These are phyloP conservation scores for Alca torda DNA, from an alignment of 2,797 vertebrate genomes.

Conservation along the genomic window DNA sequence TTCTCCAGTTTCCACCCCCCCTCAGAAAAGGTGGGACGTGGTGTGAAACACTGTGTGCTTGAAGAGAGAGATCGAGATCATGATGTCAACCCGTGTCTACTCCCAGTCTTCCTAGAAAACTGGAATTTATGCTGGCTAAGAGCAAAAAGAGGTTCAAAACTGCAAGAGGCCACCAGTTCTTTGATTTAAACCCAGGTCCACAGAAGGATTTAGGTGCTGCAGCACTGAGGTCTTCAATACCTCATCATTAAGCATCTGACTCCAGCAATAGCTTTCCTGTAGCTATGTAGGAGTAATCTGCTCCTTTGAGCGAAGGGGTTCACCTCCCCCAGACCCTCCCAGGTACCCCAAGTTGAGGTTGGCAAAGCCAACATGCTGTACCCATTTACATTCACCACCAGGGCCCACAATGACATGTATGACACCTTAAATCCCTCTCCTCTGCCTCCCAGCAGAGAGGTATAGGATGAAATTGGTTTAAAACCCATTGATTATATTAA, in stretches of 20 bases:
- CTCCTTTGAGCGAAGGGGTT: background rate
- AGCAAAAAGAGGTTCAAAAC: background rate
- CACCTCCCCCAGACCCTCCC: background rate
- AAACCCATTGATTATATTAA: background rate
- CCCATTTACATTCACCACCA: background rate
- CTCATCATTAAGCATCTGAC: background rate
- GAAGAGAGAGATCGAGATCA: background rate
- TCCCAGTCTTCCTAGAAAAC: background rate
- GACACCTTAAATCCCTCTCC: background rate
- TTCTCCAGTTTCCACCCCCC: background rate
- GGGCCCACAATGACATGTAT: accelerated
- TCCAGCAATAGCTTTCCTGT: background rate
- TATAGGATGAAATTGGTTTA: background rate
- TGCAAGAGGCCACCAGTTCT: background rate
- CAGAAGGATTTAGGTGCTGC: background rate
- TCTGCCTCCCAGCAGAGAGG: background rate
- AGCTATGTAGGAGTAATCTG: background rate
- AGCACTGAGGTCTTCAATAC: background rate
- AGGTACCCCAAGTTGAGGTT: background rate
- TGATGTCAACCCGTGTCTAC: background rate
- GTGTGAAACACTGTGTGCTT: background rate
- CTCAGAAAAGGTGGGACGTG: background rate
- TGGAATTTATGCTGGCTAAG: background rate
- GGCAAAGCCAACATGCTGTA: background rate
- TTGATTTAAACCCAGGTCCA: background rate